Evolutionary conservation across 1,140 invertebrate genomes (phyloP), one percentile per base, ranked within the genome.

Genomic region (Cecropterus lyciades): DNA sequence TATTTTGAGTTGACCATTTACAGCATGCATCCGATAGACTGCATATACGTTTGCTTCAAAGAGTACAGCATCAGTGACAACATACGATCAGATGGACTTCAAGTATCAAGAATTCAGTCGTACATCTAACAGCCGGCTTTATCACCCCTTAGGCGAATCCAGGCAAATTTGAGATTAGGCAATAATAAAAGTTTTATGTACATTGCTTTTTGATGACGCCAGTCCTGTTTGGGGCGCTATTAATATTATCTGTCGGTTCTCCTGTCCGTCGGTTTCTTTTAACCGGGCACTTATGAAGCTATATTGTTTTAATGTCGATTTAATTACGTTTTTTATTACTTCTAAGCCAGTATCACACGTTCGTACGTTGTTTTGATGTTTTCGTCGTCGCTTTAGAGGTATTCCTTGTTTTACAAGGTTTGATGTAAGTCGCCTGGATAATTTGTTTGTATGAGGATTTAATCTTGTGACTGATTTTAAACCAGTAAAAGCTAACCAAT

Each of bases 91-190:
- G 1, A 5, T 20, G 5, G 20, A 20, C 20, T 20, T 1, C 20
- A 33, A 37, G 10, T n/a, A 37, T 14, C n/a, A 43, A 24, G 16
- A 30, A n/a, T 9, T 45, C 9, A 37, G 11, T 55, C 51, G 49
- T 10, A 46, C 13, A 49, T 10, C 62, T 11, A 49, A 69, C 42
- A 63, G 57, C 55, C 11, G 7, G 65, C 77, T 48, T 82, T 63
- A 33, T 49, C 63, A 69, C 67, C 52, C 67, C 53, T 42, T 37
- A 43, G 59, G 81, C 78, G 77, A 86, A 82, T 80, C 70, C 76
- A 66, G 73, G 84, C 84, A 87, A 86, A 85, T 76, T 84, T 78
- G 15, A 84, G 84, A 87, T 87, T 84, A 84, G 76, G 67, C 64
- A 66, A 74, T 72, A 82, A 71, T 85, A 85, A 85, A 87, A 82